Evolutionary conservation across 2,113 vertebrate species (phyloP).

Genomic region (Chunga burmeisteri): DNA sequence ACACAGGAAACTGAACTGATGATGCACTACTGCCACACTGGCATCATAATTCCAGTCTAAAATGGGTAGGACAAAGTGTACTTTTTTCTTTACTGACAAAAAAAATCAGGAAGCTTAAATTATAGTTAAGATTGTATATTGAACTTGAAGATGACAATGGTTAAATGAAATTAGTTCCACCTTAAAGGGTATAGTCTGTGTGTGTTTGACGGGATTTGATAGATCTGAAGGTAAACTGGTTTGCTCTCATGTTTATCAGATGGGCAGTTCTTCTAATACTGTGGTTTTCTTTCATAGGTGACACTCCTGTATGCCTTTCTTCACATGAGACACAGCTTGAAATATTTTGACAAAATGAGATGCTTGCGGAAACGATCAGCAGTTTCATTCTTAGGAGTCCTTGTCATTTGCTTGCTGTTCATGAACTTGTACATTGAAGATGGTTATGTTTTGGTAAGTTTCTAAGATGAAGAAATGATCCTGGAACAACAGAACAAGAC

Average conservation of each 20-base stretch:
- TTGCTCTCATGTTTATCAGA: background rate
- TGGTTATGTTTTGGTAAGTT: constrained; percentile 92
- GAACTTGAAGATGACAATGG: background rate
- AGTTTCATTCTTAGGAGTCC: constrained; percentile 91
- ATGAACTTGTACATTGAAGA: constrained; percentile 98
- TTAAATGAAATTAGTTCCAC: background rate
- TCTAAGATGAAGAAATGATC: background rate
- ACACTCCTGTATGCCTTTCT: constrained; percentile 50
- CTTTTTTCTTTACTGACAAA: background rate
- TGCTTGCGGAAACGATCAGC: constrained; percentile 93
- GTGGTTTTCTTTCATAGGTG: constrained; percentile 51
- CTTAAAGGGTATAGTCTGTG: background rate
- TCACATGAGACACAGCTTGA: constrained; percentile 82
- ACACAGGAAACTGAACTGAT: background rate
- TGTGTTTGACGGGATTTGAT: background rate
- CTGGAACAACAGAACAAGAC: background rate
- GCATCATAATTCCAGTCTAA: background rate
- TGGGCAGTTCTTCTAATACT: constrained; percentile 4
- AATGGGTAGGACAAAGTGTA: background rate
- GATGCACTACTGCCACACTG: background rate
- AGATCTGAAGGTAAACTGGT: background rate
- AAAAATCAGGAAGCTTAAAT: background rate
- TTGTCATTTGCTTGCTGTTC: constrained; percentile 93
- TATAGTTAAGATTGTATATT: background rate
- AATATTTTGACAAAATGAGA: constrained; percentile 96